These are phyloP conservation scores for Trididemnum clinides DNA, from an alignment of 23 tunicate species.

Conservation along the genomic window DNA sequence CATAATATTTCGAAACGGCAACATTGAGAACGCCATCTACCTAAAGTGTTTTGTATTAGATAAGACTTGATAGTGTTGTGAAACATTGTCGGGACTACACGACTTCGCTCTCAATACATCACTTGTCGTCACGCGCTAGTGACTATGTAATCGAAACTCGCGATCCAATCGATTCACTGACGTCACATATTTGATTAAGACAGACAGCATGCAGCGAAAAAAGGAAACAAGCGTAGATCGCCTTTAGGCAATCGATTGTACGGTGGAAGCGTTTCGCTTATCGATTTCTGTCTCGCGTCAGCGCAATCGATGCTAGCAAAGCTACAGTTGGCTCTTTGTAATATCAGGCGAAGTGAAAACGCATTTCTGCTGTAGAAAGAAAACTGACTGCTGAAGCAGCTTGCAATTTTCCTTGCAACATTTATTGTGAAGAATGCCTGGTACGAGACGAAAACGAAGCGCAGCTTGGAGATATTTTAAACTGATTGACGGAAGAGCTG, in stretches of 20 bases:
- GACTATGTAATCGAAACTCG: constrained; percentile 1
- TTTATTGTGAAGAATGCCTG: constrained; percentile 1
- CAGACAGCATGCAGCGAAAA: not conserved
- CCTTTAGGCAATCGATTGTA: constrained; percentile 33
- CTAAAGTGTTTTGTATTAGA: no score
- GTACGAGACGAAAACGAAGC: constrained; percentile 20
- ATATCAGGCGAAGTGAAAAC: not conserved
- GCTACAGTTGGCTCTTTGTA: not conserved
- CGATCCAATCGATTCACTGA: constrained; percentile 10
- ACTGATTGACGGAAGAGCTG: constrained; percentile 26
- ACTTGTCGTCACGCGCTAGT: no score
- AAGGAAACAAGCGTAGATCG: not conserved
- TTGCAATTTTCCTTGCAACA: not conserved
- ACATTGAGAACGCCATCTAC: no score
- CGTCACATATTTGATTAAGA: constrained; percentile 7
- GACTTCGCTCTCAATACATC: no score
- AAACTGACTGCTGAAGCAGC: no score
- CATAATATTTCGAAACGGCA: no score
- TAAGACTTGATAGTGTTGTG: no score
- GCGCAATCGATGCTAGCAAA: not conserved
- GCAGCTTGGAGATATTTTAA: constrained; percentile 43
- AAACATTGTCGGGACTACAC: no score
- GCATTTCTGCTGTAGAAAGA: no score
- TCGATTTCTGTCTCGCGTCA: not conserved
- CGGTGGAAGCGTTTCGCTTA: not conserved